Conservation (phyloP, 2,888 invertebrate genomes). For the Epistrophella euchroma region DNA sequence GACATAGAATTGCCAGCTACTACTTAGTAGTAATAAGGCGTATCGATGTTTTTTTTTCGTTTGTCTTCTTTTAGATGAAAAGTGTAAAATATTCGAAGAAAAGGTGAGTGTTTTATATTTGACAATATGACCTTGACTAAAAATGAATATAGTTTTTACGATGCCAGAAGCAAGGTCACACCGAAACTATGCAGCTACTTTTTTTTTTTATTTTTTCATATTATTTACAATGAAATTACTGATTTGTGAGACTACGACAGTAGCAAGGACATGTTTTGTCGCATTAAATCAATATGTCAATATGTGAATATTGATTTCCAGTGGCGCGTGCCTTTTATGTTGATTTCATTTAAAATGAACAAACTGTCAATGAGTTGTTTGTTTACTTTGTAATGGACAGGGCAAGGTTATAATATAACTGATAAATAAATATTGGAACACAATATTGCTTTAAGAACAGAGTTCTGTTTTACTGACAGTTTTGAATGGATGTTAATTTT, state of each 20-base stretch:
- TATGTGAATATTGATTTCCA: conserved; percentile 47
- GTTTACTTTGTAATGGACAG: conserved; percentile 20
- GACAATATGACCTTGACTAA: conserved; percentile 43
- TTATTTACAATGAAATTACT: conserved; percentile 26
- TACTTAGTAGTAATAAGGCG: conserved; percentile 72
- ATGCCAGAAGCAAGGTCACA: conserved; percentile 61
- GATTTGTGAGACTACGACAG: conserved; percentile 9
- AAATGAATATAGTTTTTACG: conserved; percentile 22
- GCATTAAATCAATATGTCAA: conserved; percentile 17
- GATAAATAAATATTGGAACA: neutral
- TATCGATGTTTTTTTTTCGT: conserved; percentile 37
- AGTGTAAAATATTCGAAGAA: conserved; percentile 39
- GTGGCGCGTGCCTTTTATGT: conserved; percentile 61
- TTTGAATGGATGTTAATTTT: neutral
- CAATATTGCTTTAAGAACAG: neutral
- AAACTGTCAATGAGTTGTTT: conserved; percentile 36
- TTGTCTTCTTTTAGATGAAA: neutral
- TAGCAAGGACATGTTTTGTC: conserved; percentile 65
- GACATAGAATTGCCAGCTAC: conserved; percentile 48
- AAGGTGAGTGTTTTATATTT: conserved; percentile 10
- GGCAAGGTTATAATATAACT: conserved; percentile 53
- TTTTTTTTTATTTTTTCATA: conserved; percentile 9
- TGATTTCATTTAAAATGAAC: conserved; percentile 3
- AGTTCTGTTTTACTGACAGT: neutral
- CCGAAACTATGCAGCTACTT: conserved; percentile 44